Evolutionary conservation across 2,888 invertebrate genomes (phyloP).

Genomic region (Meloe dianella): DNA sequence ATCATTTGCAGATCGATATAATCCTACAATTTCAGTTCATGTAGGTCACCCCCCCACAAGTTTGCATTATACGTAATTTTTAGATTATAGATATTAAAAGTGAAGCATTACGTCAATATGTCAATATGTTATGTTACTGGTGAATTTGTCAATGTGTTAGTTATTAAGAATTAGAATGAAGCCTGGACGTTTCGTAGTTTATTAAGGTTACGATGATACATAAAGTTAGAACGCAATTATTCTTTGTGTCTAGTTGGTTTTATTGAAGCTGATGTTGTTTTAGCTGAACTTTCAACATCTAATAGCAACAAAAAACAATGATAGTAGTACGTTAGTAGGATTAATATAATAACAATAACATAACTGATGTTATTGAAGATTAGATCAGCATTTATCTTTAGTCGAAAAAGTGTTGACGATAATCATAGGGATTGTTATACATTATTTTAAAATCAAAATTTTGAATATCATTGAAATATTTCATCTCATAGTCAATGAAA

Average conservation of each 20-base stretch:
- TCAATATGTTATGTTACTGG: slow-evolving; percentile 26
- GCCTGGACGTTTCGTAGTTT: slow-evolving; percentile 23
- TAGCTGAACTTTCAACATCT: background rate
- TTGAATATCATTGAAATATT: slow-evolving; percentile 3
- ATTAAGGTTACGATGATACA: slow-evolving; percentile 25
- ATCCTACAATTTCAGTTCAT: slow-evolving; percentile 29
- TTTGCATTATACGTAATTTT: slow-evolving; percentile 21
- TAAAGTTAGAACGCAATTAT: slow-evolving; percentile 20
- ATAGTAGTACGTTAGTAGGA: no score
- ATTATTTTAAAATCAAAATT: background rate
- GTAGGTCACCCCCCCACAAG: slow-evolving; percentile 27
- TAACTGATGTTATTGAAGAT: no score
- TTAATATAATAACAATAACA: no score
- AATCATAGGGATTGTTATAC: no score
- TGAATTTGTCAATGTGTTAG: slow-evolving; percentile 26
- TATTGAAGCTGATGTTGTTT: slow-evolving; percentile 16
- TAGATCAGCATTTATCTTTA: no score
- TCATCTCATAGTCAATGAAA: background rate
- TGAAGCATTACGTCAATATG: slow-evolving; percentile 12
- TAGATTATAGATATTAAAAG: slow-evolving; percentile 13
- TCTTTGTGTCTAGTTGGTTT: slow-evolving; percentile 23
- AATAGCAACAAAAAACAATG: background rate
- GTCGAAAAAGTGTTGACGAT: no score
- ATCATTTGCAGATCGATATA: slow-evolving; percentile 34
- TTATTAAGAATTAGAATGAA: slow-evolving; percentile 16